Conservation (phyloP, 2,113 vertebrate species). For the Microcebus lehilahytsara region DNA sequence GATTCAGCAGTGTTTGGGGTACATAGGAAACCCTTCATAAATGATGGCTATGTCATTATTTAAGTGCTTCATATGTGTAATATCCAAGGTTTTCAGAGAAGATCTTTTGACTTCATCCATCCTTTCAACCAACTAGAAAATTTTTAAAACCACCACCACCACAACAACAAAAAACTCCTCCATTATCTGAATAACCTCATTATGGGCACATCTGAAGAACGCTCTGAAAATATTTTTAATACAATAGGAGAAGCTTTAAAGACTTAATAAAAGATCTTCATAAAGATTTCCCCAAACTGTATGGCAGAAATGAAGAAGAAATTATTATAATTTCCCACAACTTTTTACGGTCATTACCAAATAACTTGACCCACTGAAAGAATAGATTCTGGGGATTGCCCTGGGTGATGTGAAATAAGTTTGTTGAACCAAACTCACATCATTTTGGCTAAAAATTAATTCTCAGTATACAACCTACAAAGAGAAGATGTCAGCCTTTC, state of each 20-base stretch:
- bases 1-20: background rate
- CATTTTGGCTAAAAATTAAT: background rate
- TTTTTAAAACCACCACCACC: background rate
- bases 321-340: background rate
- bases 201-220: background rate
- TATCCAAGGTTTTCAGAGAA: background rate
- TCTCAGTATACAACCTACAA: background rate
- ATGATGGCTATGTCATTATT: background rate
- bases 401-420: background rate
- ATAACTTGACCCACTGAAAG: background rate
- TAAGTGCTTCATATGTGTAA: background rate
- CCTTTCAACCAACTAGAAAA: background rate
- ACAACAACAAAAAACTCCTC: background rate
- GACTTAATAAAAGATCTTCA: background rate
- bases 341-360: background rate
- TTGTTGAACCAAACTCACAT: background rate
- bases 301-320: background rate
- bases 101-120: background rate
- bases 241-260: background rate
- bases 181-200: background rate
- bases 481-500: background rate
- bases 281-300: background rate
- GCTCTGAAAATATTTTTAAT: background rate
- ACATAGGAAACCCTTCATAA: background rate
- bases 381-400: background rate